Conservation (phyloP, 2,797 vertebrate genomes). For the Enteromius radiatus region DNA sequence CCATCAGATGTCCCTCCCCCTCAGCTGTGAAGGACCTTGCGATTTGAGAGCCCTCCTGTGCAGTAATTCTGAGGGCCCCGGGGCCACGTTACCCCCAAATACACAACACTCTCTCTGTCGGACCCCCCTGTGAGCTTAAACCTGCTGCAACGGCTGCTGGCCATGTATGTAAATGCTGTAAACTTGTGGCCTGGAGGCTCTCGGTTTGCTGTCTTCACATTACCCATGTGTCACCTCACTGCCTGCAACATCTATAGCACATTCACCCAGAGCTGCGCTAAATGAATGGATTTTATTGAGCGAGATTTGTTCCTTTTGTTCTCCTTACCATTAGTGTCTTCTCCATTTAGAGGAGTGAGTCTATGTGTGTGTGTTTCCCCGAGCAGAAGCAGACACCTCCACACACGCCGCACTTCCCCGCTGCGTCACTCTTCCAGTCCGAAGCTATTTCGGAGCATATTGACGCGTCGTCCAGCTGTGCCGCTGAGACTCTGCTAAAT, state of each 20-base stretch:
- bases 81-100: constrained; percentile 68
- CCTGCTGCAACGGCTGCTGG: constrained; percentile 65
- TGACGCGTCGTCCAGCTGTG: constrained; percentile 74
- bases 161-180: constrained; percentile 67
- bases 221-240: constrained; percentile 62
- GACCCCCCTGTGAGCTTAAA: constrained; percentile 60
- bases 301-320: constrained; percentile 53
- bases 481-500: constrained; percentile 73
- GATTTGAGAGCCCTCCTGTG: constrained; percentile 61
- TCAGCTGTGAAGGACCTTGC: constrained; percentile 62
- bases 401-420: constrained; percentile 67
- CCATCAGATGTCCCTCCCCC: constrained; percentile 57
- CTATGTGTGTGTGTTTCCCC: constrained; percentile 1
- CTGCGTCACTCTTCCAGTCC: constrained; percentile 73
- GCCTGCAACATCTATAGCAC: constrained; percentile 33
- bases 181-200: constrained; percentile 59
- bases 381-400: constrained; percentile 62
- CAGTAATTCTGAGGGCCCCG: constrained; percentile 62
- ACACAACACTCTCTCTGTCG: constrained; percentile 52
- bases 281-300: constrained; percentile 49
- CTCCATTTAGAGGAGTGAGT: constrained; percentile 31
- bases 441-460: constrained; percentile 81
- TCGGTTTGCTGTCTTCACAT: constrained; percentile 67
- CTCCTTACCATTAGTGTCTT: constrained; percentile 48
- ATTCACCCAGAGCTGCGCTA: constrained; percentile 31